Evolutionary conservation across 2,888 invertebrate genomes (phyloP), one percentile per base, ranked within the genome.

Genomic region (Campaea margaritaria): DNA sequence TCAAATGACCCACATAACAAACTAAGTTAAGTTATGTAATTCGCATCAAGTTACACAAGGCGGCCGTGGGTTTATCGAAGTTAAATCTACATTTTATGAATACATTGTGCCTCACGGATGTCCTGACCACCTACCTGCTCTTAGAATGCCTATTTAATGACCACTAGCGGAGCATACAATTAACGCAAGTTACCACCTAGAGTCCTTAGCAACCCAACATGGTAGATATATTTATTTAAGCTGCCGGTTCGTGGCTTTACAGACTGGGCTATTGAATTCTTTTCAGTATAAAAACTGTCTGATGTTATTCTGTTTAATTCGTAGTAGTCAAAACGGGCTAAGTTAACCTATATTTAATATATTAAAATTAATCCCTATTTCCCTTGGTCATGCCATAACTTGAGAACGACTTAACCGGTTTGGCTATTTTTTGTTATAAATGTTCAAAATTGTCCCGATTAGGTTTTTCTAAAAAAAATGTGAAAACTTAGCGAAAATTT

Each of bases 71-170:
- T 36, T 53, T 53, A 49, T 53, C 58, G 39, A 14, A 46, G 48
- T 53, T 49, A 58, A 53, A 58, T 58, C 53, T 53, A 44, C 52
- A 49, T 58, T 58, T 53, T 53, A 49, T 53, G 48, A 53, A 58
- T 58, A 53, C 49, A 53, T 58, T 58, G 51, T 51, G 39, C 16
- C 34, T 41, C 53, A 59, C 53, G 67, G 67, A 65, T 63, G 60
- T 65, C 65, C 62, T 53, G 56, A 45, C 62, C 58, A 56, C 65
- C 59, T 57, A 61, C 56, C 41, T 15, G 46, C 41, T 36, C 49
- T 59, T 50, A 47, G 46, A 49, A 55, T 45, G 14, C 1, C 12
- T 55, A 49, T 45, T 48, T 52, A 62, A 60, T 56, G 54, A 21
- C 49, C 50, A 49, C 42, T 56, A 36, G 45, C 46, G 46, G 44